phyloP scores from a whole-genome alignment of 2,888 invertebrate species.

The Eueremaeus valkanovi region DNA sequence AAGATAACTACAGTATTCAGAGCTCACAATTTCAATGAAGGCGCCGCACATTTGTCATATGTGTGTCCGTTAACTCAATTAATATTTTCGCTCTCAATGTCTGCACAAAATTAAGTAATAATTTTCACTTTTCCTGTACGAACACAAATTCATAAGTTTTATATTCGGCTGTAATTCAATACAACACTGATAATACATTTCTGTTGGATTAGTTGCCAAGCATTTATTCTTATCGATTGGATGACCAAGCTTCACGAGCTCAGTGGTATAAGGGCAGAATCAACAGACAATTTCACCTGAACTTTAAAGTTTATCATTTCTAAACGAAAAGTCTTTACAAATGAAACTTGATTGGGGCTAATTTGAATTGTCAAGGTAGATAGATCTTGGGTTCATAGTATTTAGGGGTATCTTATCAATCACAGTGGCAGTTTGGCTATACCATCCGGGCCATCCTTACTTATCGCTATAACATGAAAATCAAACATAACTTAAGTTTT shows the following conservation, averaged over 20 bases:
- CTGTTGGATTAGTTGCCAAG: background rate
- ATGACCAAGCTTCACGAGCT: slow-evolving; percentile 75
- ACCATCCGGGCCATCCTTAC: too few relatives aligned
- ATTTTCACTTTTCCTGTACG: background rate
- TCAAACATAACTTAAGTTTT: slow-evolving; percentile 5
- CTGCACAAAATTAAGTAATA: background rate
- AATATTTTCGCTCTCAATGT: background rate
- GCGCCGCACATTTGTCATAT: background rate
- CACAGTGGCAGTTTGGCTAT: too few relatives aligned
- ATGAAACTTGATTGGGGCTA: too few relatives aligned
- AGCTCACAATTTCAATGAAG: slow-evolving; percentile 2
- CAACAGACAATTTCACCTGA: too few relatives aligned
- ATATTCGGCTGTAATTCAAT: slow-evolving; percentile 4
- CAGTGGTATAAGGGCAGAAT: too few relatives aligned
- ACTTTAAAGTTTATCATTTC: too few relatives aligned
- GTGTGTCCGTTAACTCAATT: too few relatives aligned
- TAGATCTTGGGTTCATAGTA: too few relatives aligned
- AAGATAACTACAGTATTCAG: background rate
- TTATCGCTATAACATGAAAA: background rate
- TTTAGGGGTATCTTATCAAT: too few relatives aligned
- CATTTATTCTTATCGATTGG: slow-evolving; percentile 60
- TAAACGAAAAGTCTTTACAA: too few relatives aligned
- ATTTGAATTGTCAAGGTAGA: too few relatives aligned
- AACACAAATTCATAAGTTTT: background rate
- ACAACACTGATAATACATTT: background rate